These are phyloP conservation scores for Nomada fucata DNA, from an alignment of 2,888 invertebrate species.

Conservation along the genomic window DNA sequence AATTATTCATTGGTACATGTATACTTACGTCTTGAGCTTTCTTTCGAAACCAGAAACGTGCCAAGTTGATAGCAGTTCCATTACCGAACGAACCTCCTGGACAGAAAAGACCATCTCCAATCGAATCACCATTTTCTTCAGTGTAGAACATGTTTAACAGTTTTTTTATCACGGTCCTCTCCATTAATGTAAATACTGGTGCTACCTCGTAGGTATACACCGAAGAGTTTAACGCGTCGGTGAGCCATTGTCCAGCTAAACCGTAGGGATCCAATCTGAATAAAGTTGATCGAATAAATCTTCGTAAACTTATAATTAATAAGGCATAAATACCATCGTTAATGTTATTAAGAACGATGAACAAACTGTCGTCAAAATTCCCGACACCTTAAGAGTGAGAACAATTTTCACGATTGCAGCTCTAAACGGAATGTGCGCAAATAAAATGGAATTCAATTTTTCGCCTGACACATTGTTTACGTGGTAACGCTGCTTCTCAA, in stretches of 20 bases:
- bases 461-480: too few species aligned
- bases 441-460: too few species aligned
- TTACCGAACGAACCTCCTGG: slow-evolving; percentile 87
- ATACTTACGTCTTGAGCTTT: slow-evolving; percentile 82
- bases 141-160: slow-evolving; percentile 85
- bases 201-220: slow-evolving; percentile 87
- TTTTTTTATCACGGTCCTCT: slow-evolving; percentile 84
- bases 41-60: slow-evolving; percentile 85
- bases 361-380: too few species aligned
- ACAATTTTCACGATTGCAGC: too few species aligned
- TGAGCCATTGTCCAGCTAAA: slow-evolving; percentile 85
- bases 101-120: slow-evolving; percentile 85
- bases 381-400: too few species aligned
- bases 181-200: slow-evolving; percentile 86
- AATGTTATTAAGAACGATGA: too few species aligned
- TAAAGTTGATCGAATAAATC: slow-evolving; percentile 19
- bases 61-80: slow-evolving; percentile 86
- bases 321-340: not conserved
- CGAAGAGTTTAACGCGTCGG: slow-evolving; percentile 85
- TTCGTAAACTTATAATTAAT: not conserved
- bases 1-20: too few species aligned
- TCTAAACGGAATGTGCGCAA: too few species aligned
- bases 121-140: slow-evolving; percentile 76
- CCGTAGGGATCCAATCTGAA: slow-evolving; percentile 85
- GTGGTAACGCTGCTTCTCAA: too few species aligned